Evolutionary conservation across 2,113 vertebrate species (phyloP).

Genomic region (Naja naja): DNA sequence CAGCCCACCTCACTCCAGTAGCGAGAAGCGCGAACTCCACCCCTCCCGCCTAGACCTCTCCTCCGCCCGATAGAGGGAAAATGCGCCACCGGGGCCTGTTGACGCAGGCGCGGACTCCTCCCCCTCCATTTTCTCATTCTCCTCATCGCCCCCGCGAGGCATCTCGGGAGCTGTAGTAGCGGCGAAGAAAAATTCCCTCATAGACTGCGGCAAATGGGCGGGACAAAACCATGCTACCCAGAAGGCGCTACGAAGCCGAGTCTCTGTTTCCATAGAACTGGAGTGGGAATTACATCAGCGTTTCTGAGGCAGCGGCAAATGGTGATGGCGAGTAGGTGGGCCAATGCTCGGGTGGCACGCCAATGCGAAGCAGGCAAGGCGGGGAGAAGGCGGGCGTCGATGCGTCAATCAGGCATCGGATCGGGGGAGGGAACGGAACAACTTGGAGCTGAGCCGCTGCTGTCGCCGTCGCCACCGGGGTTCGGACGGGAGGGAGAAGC

Average conservation of each 20-base stretch:
- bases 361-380: constrained; percentile 59
- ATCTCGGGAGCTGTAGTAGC: constrained; percentile 48
- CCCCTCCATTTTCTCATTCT: background rate
- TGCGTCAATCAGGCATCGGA: constrained; percentile 58
- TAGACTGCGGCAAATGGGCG: rapidly evolving
- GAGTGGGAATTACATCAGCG: constrained; percentile 74
- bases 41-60: constrained; percentile 47
- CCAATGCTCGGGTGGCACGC: constrained; percentile 26
- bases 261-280: constrained; percentile 71
- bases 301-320: constrained; percentile 74
- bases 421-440: constrained; percentile 52
- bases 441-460: constrained; percentile 40
- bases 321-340: background rate
- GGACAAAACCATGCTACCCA: constrained; percentile 46
- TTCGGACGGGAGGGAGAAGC: constrained; percentile 41
- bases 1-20: background rate
- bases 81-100: constrained; percentile 65
- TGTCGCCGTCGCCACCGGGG: constrained; percentile 42
- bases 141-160: background rate
- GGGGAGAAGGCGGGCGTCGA: constrained; percentile 50
- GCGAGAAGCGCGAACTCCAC: background rate
- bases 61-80: constrained; percentile 48
- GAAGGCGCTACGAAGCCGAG: constrained; percentile 21
- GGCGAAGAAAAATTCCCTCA: rapidly evolving
- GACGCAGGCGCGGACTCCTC: constrained; percentile 60